Evolutionary conservation across 2,797 vertebrate species (phyloP), one percentile per base, ranked within the genome.

Genomic region (Microtus obscurus): DNA sequence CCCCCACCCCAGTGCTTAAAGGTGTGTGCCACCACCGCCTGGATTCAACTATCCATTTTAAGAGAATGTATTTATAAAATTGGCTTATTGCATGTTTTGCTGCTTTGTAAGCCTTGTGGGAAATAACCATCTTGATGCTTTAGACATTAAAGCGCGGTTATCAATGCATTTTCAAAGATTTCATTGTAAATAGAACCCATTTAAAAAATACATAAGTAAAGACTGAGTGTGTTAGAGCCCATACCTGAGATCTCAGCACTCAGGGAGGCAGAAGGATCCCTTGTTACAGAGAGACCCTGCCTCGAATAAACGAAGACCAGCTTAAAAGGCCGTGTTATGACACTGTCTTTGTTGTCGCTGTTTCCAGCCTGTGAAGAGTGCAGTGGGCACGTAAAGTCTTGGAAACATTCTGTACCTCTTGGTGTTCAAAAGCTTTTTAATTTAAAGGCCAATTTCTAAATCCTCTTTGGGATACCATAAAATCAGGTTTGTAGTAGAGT

Each of bases 361-460:
- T 23, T 5, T 78, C 37, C 48, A 78, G 45, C 8, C n/a, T 69
- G 23, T 78, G 48, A 61, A 51, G 29, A 43, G n/a, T 59, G 37
- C 48, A 87, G 21, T 73, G 51, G 43, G 56, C n/a, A 48, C 59
- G 65, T 25, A 71, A 37, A 43, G 43, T 77, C 89, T 77, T 29
- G 65, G 40, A 43, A 51, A 23, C 71, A 53, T 87, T 40, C 61
- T 67, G 25, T 53, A 17, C 43, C 63, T 80, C 17, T 71, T 79
- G 34, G n/a, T 85, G 73, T 40, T 14, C 61, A 21, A 63, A 48
- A 37, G 56, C 69, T 12, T 11, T 77, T 87, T 45, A 63, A 63
- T 53, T 87, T 16, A 69, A 65, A 91, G 37, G 27, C 87, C 79
- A 89, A 74, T 67, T 93, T 76, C 21, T 69, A 69, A 78, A 76